Conservation (phyloP, 2,113 vertebrate species). For the Aplodontia rufa region DNA sequence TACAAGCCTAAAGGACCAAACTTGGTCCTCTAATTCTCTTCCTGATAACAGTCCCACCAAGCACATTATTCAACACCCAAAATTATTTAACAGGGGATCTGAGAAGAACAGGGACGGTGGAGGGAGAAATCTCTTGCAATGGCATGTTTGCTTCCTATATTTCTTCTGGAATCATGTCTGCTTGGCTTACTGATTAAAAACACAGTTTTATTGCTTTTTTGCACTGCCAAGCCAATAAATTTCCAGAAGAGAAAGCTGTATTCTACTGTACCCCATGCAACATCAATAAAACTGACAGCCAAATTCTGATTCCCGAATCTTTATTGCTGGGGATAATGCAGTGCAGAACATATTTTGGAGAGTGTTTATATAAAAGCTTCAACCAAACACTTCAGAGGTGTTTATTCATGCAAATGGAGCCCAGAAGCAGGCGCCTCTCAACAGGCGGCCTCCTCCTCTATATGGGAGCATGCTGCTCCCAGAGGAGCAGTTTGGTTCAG, state of each 20-base stretch:
- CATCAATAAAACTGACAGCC: slow-evolving; percentile 80
- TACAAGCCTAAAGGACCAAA: neutral
- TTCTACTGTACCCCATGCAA: slow-evolving; percentile 70
- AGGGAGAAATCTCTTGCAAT: slow-evolving; percentile 33
- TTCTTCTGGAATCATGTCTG: slow-evolving; percentile 58
- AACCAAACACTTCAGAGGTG: slow-evolving; percentile 65
- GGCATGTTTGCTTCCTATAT: slow-evolving; percentile 57
- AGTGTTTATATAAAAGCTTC: slow-evolving; percentile 79
- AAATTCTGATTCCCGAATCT: slow-evolving; percentile 77
- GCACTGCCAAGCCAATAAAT: slow-evolving; percentile 65
- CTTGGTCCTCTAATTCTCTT: neutral
- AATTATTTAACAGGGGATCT: slow-evolving; percentile 54
- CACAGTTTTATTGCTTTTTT: slow-evolving; percentile 61
- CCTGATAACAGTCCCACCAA: neutral
- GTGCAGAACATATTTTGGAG: slow-evolving; percentile 75
- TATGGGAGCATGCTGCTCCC: neutral
- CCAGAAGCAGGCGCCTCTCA: neutral
- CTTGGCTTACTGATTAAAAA: slow-evolving; percentile 76
- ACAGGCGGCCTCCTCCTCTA: slow-evolving; percentile 21
- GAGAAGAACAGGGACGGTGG: slow-evolving; percentile 37
- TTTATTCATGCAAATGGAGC: slow-evolving; percentile 72
- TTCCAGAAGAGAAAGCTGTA: slow-evolving; percentile 67
- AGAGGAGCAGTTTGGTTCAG: slow-evolving; percentile 22
- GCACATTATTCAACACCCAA: neutral
- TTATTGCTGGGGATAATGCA: slow-evolving; percentile 77